Conservation (phyloP, 2,797 vertebrate genomes). For the Mormyrops attenuatus region DNA sequence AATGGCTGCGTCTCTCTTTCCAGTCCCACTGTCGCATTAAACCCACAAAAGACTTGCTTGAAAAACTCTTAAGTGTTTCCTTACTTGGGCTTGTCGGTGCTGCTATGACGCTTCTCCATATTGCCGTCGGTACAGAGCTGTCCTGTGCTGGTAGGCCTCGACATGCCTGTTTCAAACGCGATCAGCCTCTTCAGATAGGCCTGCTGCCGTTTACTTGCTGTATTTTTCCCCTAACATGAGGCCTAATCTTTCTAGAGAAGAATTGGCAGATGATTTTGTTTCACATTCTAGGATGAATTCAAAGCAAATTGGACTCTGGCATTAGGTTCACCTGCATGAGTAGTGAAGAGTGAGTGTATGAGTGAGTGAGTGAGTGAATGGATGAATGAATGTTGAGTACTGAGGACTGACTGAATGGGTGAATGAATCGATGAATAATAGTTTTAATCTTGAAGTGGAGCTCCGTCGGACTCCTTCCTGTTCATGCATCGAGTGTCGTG, state of each 20-base stretch:
- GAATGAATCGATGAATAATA: not conserved
- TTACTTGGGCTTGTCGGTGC: too few species aligned
- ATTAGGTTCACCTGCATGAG: not conserved
- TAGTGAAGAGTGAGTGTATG: not conserved
- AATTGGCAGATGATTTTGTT: not conserved
- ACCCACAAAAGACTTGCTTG: not conserved
- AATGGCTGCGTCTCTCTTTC: not conserved
- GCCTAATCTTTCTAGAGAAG: not conserved
- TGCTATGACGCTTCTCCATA: not conserved
- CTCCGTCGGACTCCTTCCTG: not conserved
- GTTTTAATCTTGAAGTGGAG: not conserved
- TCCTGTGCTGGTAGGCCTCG: not conserved
- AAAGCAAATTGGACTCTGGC: not conserved
- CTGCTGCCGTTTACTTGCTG: not conserved
- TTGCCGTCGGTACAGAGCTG: not conserved
- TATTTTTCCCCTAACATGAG: not conserved
- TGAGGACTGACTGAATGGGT: not conserved
- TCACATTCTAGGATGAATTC: not conserved
- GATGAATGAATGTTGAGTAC: not conserved
- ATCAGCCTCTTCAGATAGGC: not conserved
- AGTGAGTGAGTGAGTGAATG: not conserved
- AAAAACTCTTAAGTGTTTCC: not conserved
- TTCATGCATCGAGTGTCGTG: not conserved
- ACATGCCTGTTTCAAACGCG: not conserved
- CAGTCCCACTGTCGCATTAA: not conserved